A percentile compares a stretch with the other conserved stretches of the same genome.
Conservation (phyloP, 2,888 invertebrate genomes). For the Folsomia manolachei region DNA sequence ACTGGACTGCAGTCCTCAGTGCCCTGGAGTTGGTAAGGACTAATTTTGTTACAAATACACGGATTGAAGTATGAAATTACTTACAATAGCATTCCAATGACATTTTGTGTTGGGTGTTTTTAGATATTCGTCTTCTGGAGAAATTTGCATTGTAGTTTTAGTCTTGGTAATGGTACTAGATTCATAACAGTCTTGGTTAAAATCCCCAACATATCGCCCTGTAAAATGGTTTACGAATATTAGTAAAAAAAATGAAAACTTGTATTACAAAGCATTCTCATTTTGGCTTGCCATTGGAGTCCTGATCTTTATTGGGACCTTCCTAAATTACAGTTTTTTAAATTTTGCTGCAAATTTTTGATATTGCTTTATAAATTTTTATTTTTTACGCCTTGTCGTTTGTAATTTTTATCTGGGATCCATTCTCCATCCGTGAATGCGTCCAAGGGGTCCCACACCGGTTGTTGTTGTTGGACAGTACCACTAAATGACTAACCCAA, state of each 20-base stretch:
- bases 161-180: conserved; percentile 25
- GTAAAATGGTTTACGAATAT: background rate
- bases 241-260: background rate
- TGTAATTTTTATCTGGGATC: background rate
- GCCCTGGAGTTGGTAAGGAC: no score
- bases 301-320: conserved; percentile 14
- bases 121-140: conserved; percentile 22
- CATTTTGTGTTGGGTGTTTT: conserved; percentile 22
- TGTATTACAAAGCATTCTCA: background rate
- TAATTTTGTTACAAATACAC: no score
- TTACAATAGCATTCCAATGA: conserved; percentile 41
- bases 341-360: background rate
- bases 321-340: background rate
- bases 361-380: background rate
- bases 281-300: conserved; percentile 2
- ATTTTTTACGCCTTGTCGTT: background rate
- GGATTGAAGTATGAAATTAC: no score
- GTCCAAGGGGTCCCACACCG: conserved; percentile 4
- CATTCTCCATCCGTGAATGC: background rate
- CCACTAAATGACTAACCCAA: no score
- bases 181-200: conserved; percentile 30
- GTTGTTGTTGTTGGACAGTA: no score
- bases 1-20: conserved; percentile 34
- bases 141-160: conserved; percentile 20
- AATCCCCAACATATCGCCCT: conserved; percentile 34